Conservation (phyloP, 2,113 vertebrate species). For the Telmatochromis sp. region DNA sequence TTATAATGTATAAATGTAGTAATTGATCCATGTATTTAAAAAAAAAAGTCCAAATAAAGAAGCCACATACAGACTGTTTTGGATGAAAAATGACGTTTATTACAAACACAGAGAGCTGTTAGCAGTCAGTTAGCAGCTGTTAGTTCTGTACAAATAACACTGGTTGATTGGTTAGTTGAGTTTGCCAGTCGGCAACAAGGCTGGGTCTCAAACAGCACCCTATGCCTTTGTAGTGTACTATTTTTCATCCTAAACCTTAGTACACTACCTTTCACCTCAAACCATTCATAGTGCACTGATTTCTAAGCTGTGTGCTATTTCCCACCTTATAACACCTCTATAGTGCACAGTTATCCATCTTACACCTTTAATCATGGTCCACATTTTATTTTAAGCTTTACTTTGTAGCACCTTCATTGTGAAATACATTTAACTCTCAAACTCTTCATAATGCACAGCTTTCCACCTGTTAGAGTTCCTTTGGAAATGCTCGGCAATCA, state of each 20-base stretch:
- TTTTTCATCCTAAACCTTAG: neutral
- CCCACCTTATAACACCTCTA: neutral
- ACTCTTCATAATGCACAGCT: neutral
- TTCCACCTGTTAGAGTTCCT: neutral
- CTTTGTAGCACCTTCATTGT: neutral
- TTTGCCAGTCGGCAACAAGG: conserved; percentile 23
- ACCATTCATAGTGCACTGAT: neutral
- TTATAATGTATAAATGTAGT: neutral
- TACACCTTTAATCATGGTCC: neutral
- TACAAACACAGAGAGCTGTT: conserved; percentile 69
- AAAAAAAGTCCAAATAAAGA: neutral
- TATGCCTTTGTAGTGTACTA: neutral
- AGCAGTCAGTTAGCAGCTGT: conserved; percentile 64
- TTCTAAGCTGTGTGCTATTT: neutral
- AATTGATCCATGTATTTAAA: neutral
- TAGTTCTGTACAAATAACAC: conserved; percentile 66
- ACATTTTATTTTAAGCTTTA: neutral
- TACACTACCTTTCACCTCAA: neutral
- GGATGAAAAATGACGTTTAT: conserved; percentile 72
- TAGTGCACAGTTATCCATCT: neutral
- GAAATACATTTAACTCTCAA: neutral
- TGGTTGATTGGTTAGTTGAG: conserved; percentile 43
- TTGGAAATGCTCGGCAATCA: neutral
- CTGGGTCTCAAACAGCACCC: conserved; percentile 48
- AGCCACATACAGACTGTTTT: neutral